Conservation (phyloP, 2,888 invertebrate species). For the Habrosyne pyritoides region DNA sequence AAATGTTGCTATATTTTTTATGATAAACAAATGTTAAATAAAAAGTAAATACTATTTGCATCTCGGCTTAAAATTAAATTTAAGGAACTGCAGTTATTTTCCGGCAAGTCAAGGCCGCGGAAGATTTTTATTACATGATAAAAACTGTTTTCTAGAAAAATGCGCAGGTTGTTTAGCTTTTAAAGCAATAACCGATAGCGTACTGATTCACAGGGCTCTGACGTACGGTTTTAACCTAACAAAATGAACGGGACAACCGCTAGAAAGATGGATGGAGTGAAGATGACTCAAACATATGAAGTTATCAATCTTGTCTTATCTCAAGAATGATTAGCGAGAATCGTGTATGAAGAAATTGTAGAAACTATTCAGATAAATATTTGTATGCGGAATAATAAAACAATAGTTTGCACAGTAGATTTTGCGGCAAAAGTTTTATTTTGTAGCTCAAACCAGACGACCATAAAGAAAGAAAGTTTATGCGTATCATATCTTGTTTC, state of each 20-base stretch:
- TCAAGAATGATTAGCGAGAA: neutral
- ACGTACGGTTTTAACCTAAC: neutral
- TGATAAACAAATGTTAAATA: neutral
- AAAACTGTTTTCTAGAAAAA: neutral
- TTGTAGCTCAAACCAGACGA: neutral
- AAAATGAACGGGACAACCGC: neutral
- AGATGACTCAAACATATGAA: neutral
- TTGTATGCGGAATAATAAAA: no score
- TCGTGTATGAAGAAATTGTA: neutral
- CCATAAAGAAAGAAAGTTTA: neutral
- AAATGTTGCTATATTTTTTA: neutral
- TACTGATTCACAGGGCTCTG: neutral
- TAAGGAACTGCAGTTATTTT: neutral
- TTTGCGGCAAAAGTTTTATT: neutral
- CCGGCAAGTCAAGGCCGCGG: neutral
- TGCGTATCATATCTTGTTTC: conserved; percentile 1
- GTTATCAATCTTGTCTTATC: neutral
- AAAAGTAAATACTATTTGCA: neutral
- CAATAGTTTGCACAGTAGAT: neutral
- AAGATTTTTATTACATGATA: neutral
- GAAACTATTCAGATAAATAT: neutral
- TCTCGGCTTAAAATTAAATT: neutral
- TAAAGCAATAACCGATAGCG: neutral
- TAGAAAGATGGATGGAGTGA: neutral
- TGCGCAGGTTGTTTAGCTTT: neutral